Evolutionary conservation across 2,113 vertebrate genomes (phyloP).

Genomic region (Xyliphius kryptos): DNA sequence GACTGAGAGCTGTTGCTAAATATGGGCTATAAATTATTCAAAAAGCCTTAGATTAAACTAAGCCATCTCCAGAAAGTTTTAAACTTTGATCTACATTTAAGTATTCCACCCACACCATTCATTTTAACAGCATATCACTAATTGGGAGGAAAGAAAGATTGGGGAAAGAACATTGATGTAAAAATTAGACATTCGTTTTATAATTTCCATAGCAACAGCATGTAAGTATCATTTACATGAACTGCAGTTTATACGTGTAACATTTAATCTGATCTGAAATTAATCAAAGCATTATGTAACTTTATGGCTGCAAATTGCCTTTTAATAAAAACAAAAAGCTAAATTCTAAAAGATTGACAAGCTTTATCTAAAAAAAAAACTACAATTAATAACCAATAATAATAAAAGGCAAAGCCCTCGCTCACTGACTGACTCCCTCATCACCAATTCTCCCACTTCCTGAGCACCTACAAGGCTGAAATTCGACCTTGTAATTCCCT

Average conservation of each 20-base stretch:
- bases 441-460: no score
- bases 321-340: no score
- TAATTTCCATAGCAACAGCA: slow-evolving; percentile 31
- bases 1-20: slow-evolving; percentile 26
- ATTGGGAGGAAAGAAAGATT: slow-evolving; percentile 16
- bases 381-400: no score
- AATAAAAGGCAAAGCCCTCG: no score
- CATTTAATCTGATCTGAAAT: not conserved
- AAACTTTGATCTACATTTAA: slow-evolving; percentile 40
- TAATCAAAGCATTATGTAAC: not conserved
- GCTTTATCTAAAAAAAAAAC: no score
- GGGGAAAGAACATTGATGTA: not conserved
- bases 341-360: no score
- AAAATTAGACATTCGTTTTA: slow-evolving; percentile 24
- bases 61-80: slow-evolving; percentile 31
- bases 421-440: no score
- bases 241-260: not conserved
- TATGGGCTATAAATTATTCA: slow-evolving; percentile 22
- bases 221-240: slow-evolving; percentile 1
- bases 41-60: slow-evolving; percentile 29
- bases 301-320: no score
- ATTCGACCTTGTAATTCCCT: no score
- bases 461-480: no score
- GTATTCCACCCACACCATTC: slow-evolving; percentile 35
- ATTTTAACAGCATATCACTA: slow-evolving; percentile 23